Evolutionary conservation across 2,888 invertebrate species (phyloP).

Genomic region (Camponotus fellah): DNA sequence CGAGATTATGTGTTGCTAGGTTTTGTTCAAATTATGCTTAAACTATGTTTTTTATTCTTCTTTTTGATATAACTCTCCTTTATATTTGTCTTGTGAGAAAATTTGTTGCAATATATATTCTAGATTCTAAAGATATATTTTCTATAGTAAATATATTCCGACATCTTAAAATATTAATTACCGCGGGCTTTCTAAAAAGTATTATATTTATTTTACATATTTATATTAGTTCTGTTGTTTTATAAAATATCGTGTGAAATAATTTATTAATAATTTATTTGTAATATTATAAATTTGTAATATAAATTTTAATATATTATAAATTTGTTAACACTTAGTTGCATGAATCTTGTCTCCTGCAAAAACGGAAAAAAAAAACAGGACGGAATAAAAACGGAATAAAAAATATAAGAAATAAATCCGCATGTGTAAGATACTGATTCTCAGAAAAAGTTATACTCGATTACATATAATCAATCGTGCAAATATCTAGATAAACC

Average conservation of each 20-base stretch:
- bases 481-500: not conserved
- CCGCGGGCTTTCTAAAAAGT: not conserved
- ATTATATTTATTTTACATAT: not conserved
- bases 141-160: not conserved
- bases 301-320: too few relatives aligned
- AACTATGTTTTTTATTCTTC: not conserved
- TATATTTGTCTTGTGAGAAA: not conserved
- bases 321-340: not conserved
- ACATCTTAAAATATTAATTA: constrained; percentile 1
- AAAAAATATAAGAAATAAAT: not conserved
- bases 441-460: constrained; percentile 11
- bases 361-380: too few relatives aligned
- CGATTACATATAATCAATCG: not conserved
- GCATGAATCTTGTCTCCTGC: not conserved
- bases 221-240: not conserved
- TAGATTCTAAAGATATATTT: not conserved
- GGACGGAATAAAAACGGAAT: too few relatives aligned
- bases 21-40: not conserved
- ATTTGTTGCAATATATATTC: not conserved
- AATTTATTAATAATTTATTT: not conserved
- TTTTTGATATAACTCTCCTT: not conserved
- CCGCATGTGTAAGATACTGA: not conserved
- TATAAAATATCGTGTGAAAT: not conserved
- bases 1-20: not conserved
- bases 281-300: too few relatives aligned